Evolutionary conservation across 2,113 vertebrate genomes (phyloP).

Genomic region (Colinus virginianus): DNA sequence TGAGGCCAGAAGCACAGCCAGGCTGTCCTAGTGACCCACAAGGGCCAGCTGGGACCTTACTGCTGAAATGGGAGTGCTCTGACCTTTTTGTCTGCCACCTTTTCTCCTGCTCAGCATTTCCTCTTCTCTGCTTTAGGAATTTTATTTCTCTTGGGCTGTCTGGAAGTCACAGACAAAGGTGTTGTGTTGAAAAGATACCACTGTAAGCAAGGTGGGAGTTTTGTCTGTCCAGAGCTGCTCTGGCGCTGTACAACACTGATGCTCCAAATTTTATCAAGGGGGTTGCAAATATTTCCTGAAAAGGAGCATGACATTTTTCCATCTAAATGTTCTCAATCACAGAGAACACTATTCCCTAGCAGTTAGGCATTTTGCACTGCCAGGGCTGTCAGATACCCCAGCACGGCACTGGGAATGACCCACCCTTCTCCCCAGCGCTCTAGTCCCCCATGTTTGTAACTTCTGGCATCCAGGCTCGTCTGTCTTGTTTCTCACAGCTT

Average conservation of each 20-base stretch:
- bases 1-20: not conserved
- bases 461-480: slow-evolving; percentile 17
- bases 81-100: not conserved
- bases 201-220: accelerated
- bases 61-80: not conserved
- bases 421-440: not conserved
- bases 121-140: accelerated
- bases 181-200: not conserved
- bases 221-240: not conserved
- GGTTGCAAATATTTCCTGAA: not conserved
- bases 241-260: accelerated
- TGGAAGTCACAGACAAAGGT: accelerated
- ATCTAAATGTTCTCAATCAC: not conserved
- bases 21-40: not conserved
- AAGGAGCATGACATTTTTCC: not conserved
- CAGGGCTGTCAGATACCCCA: not conserved
- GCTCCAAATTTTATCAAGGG: not conserved
- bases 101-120: not conserved
- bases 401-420: slow-evolving; percentile 8
- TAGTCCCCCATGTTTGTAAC: not conserved
- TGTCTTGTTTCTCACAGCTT: slow-evolving; percentile 41
- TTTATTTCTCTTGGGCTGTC: not conserved
- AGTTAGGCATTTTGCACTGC: not conserved
- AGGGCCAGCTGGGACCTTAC: not conserved
- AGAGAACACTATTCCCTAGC: not conserved